Evolutionary conservation across 2,797 vertebrate species (phyloP).

Genomic region (Lophotriccus pileatus): DNA sequence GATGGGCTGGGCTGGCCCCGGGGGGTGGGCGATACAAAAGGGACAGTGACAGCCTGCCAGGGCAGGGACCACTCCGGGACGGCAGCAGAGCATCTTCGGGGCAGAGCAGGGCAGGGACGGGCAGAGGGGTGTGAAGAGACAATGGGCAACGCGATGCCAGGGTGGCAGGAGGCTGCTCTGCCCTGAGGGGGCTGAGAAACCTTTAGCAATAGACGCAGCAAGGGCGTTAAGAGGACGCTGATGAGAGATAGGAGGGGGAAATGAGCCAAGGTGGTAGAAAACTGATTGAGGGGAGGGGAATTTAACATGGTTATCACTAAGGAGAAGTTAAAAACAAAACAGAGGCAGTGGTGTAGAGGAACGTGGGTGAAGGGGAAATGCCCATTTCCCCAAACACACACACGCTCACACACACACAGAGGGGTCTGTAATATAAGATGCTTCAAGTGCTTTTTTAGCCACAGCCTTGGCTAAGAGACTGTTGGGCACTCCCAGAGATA

Average conservation of each 20-base stretch:
- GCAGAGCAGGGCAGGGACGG: not conserved
- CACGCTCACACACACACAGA: rapidly evolving
- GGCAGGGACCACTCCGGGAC: not conserved
- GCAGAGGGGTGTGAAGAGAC: not conserved
- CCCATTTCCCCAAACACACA: not conserved
- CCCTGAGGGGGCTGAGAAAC: not conserved
- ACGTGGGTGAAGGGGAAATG: not conserved
- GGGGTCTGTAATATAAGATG: not conserved
- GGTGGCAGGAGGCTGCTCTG: not conserved
- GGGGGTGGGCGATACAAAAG: slow-evolving; percentile 55
- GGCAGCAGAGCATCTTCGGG: not conserved
- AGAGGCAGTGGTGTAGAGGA: not conserved
- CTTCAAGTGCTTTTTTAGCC: slow-evolving; percentile 55
- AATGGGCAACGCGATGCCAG: rapidly evolving
- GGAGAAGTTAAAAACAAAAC: not conserved
- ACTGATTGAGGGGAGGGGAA: not conserved
- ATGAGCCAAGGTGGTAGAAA: not conserved
- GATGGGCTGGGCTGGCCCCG: slow-evolving; percentile 75
- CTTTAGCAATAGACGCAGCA: not conserved
- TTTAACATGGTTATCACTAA: not conserved
- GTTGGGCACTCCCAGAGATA: slow-evolving; percentile 25
- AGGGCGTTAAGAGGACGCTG: not conserved
- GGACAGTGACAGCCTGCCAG: not conserved
- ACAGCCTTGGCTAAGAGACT: slow-evolving; percentile 28
- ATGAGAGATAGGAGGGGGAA: not conserved